A percentile compares a stretch with the other conserved stretches of the same genome.
Evolutionary conservation across 2,888 invertebrate species (phyloP).

Genomic region (Melangyna quadrimaculata): DNA sequence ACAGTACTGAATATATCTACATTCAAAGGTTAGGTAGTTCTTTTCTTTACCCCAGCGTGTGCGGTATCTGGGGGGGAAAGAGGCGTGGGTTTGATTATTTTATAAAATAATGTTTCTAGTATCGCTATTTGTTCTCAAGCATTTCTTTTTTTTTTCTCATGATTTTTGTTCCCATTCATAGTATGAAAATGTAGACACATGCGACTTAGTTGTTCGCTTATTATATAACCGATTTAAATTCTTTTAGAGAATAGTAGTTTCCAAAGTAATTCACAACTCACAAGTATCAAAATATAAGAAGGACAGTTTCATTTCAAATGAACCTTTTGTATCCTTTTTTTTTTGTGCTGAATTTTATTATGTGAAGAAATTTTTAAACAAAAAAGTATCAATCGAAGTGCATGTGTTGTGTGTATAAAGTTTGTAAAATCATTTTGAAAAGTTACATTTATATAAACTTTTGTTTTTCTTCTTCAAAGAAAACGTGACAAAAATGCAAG

Average conservation of each 20-base stretch:
- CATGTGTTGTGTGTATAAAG: too few species aligned
- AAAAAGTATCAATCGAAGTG: not conserved
- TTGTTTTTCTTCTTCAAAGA: not conserved
- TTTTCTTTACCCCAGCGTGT: too few species aligned
- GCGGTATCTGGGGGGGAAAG: too few species aligned
- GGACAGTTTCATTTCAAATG: not conserved
- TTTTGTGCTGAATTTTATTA: not conserved
- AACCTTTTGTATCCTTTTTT: not conserved
- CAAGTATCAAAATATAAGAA: not conserved
- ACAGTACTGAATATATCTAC: too few species aligned
- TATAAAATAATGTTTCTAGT: too few species aligned
- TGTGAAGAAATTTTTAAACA: not conserved
- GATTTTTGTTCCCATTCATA: too few species aligned
- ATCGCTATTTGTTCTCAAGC: too few species aligned
- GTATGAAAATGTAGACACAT: too few species aligned
- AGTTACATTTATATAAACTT: not conserved
- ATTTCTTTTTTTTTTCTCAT: too few species aligned
- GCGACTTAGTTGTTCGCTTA: not conserved
- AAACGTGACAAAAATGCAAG: slow-evolving; percentile 2
- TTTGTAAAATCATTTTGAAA: not conserved
- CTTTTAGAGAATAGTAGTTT: not conserved
- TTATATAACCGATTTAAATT: too few species aligned
- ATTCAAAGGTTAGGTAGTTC: too few species aligned
- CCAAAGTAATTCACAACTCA: not conserved
- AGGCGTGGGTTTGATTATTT: too few species aligned